Evolutionary conservation across 2,797 vertebrate species (phyloP).

Genomic region (Diceros bicornis): DNA sequence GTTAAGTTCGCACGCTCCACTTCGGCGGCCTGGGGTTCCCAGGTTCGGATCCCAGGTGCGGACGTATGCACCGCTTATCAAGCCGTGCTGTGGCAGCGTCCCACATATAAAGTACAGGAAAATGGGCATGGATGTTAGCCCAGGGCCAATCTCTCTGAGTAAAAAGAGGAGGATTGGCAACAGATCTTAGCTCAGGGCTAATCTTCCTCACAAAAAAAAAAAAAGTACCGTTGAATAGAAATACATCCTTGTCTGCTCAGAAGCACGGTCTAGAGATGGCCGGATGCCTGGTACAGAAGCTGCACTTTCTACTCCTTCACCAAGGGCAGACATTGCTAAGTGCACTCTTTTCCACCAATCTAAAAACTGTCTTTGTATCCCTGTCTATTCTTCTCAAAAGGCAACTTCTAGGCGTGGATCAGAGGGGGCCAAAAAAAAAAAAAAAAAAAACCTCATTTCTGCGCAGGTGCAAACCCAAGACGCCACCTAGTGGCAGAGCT

Average conservation of each 20-base stretch:
- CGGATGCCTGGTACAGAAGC: background rate
- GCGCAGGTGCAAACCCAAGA: background rate
- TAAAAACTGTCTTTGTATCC: background rate
- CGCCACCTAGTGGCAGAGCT: constrained; percentile 45
- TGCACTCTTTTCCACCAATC: background rate
- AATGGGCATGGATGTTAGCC: too few species aligned
- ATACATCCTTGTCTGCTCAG: background rate
- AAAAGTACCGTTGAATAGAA: background rate
- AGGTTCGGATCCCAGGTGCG: too few species aligned
- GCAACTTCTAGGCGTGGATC: background rate
- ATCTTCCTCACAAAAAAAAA: too few species aligned
- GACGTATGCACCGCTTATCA: too few species aligned
- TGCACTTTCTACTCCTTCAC: background rate
- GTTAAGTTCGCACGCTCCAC: too few species aligned
- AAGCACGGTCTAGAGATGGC: background rate
- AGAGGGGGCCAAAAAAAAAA: background rate
- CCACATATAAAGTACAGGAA: too few species aligned
- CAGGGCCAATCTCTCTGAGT: too few species aligned
- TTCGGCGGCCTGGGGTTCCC: too few species aligned
- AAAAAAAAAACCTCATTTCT: background rate
- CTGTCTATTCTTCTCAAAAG: constrained; percentile 3
- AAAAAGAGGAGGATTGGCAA: too few species aligned
- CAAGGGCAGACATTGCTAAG: background rate
- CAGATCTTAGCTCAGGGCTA: too few species aligned
- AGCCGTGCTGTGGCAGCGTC: too few species aligned